Percentiles rank a stretch among this genome's conserved stretches.
Evolutionary conservation across 2,888 invertebrate genomes (phyloP).

Genomic region (Caradrina clavipalpis): DNA sequence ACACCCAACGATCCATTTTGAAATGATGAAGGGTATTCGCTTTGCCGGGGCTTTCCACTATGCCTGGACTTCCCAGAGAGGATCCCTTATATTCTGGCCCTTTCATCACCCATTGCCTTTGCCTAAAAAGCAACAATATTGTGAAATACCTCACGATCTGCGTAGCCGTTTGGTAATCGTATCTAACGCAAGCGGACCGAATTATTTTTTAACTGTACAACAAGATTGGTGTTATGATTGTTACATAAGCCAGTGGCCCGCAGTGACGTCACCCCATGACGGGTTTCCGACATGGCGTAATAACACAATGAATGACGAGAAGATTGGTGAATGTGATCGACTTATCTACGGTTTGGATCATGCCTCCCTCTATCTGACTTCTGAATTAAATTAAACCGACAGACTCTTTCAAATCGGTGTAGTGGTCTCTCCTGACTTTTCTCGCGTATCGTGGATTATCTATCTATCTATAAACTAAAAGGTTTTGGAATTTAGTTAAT

Average conservation of each 20-base stretch:
- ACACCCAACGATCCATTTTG: too few species aligned
- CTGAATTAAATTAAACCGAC: not conserved
- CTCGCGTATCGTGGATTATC: not conserved
- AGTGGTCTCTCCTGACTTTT: too few species aligned
- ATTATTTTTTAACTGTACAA: slow-evolving; percentile 62
- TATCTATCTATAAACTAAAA: not conserved
- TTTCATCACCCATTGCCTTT: slow-evolving; percentile 42
- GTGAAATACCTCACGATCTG: slow-evolving; percentile 56
- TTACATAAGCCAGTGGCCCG: slow-evolving; percentile 42
- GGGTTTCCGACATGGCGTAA: slow-evolving; percentile 33
- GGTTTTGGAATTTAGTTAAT: too few species aligned
- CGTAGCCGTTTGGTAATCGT: slow-evolving; percentile 65
- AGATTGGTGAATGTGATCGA: slow-evolving; percentile 11
- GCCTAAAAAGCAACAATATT: slow-evolving; percentile 55
- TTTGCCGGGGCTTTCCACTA: too few species aligned
- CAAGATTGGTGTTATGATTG: slow-evolving; percentile 57
- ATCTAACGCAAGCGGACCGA: slow-evolving; percentile 67
- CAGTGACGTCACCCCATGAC: slow-evolving; percentile 46
- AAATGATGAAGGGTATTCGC: too few species aligned
- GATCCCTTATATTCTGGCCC: slow-evolving; percentile 42
- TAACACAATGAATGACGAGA: slow-evolving; percentile 21
- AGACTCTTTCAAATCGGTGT: not conserved
- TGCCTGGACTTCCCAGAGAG: not conserved
- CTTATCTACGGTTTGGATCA: not conserved
- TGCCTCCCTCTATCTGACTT: not conserved